phyloP scores from a whole-genome alignment of 2,888 invertebrate species.

The Zele albiditarsus region DNA sequence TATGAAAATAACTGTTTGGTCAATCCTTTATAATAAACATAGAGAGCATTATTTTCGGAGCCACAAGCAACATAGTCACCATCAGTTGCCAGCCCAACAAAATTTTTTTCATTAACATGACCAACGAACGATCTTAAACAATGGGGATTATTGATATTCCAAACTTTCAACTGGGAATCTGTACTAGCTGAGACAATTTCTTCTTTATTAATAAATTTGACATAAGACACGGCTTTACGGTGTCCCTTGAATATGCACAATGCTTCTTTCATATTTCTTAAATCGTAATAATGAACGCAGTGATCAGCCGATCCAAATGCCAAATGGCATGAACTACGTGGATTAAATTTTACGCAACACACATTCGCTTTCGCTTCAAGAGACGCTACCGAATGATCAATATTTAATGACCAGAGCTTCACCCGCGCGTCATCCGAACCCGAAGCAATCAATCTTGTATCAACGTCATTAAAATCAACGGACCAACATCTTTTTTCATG shows the following conservation, averaged over 20 bases:
- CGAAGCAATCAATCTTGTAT: slow-evolving; percentile 91
- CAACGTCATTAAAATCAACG: slow-evolving; percentile 94
- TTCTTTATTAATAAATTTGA: slow-evolving; percentile 88
- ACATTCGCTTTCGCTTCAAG: slow-evolving; percentile 96
- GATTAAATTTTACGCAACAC: slow-evolving; percentile 95
- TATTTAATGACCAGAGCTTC: slow-evolving; percentile 93
- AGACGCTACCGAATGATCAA: slow-evolving; percentile 89
- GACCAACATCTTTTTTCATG: slow-evolving; percentile 98
- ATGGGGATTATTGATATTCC: slow-evolving; percentile 87
- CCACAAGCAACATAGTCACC: slow-evolving; percentile 95
- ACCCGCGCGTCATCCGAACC: slow-evolving; percentile 95
- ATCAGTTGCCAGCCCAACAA: slow-evolving; percentile 94
- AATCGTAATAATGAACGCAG: slow-evolving; percentile 96
- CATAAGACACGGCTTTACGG: slow-evolving; percentile 94
- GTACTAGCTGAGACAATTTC: slow-evolving; percentile 95
- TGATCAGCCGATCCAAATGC: slow-evolving; percentile 98
- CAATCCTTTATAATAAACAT: slow-evolving; percentile 92
- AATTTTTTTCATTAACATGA: slow-evolving; percentile 96
- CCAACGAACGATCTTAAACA: slow-evolving; percentile 91
- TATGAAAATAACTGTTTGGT: slow-evolving; percentile 90
- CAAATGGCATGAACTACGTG: slow-evolving; percentile 87
- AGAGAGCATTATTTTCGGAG: slow-evolving; percentile 94
- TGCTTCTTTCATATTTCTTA: slow-evolving; percentile 87
- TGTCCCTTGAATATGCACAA: slow-evolving; percentile 91
- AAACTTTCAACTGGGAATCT: slow-evolving; percentile 91